Evolutionary conservation across 2,888 invertebrate genomes (phyloP).

Genomic region (Parapristionchus giblindavisi): DNA sequence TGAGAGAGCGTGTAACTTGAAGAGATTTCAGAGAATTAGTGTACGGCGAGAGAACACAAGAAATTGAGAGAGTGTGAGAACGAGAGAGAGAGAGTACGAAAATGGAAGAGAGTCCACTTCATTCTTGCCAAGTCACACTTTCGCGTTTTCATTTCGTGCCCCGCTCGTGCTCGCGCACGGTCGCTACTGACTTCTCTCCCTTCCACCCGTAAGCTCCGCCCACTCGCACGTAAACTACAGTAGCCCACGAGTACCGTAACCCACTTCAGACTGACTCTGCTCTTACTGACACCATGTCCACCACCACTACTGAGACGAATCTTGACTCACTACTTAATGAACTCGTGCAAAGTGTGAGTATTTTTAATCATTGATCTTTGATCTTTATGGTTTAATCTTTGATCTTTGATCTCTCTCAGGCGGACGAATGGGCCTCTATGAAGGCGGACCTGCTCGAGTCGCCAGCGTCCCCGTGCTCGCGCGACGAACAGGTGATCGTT

Average conservation of each 20-base stretch:
- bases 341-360: constrained; percentile 13
- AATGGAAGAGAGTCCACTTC: too few species aligned
- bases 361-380: constrained; percentile 21
- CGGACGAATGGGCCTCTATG: constrained; percentile 31
- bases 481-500: constrained; percentile 20
- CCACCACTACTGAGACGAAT: constrained; percentile 20
- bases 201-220: too few species aligned
- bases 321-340: constrained; percentile 26
- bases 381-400: neutral
- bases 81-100: too few species aligned
- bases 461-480: constrained; percentile 24
- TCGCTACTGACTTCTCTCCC: too few species aligned
- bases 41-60: too few species aligned
- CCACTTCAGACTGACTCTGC: constrained; percentile 4
- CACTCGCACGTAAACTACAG: neutral
- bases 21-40: too few species aligned
- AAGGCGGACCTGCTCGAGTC: constrained; percentile 34
- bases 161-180: too few species aligned
- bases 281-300: neutral
- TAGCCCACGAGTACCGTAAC: neutral
- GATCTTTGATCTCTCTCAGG: constrained; percentile 31
- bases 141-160: too few species aligned
- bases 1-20: too few species aligned
- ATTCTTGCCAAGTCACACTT: too few species aligned
- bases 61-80: too few species aligned